Conservation (phyloP, 2,888 invertebrate species). For the Oscheius sp. region DNA sequence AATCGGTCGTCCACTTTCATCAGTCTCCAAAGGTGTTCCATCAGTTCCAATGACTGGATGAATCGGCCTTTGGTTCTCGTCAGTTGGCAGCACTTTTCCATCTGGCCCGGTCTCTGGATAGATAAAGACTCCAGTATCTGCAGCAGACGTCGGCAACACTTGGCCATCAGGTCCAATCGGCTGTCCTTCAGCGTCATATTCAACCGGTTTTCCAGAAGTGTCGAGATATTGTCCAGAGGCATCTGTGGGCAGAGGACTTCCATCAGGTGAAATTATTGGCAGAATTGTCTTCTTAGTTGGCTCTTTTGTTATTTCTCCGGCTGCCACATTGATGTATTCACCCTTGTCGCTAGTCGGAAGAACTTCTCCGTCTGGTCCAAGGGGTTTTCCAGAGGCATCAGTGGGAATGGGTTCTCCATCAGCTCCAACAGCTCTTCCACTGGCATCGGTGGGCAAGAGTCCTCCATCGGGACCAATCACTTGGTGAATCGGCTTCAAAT, state of each 20-base stretch:
- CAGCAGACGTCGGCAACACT: constrained; percentile 49
- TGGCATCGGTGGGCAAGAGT: constrained; percentile 49
- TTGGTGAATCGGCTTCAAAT: no score
- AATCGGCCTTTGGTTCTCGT: not conserved
- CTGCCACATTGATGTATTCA: constrained; percentile 56
- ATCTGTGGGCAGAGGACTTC: constrained; percentile 41
- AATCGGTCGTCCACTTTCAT: constrained; percentile 48
- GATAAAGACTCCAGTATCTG: constrained; percentile 45
- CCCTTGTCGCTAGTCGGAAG: constrained; percentile 61
- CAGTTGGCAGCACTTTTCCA: constrained; percentile 40
- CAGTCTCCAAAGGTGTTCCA: constrained; percentile 43
- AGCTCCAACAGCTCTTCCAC: constrained; percentile 61
- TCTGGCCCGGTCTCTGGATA: constrained; percentile 59
- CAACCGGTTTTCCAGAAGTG: constrained; percentile 52
- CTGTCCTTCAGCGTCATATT: no score
- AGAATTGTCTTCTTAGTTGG: constrained; percentile 26
- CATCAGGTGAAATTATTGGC: constrained; percentile 35
- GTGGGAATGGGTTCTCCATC: constrained; percentile 54
- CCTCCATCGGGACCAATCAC: no score
- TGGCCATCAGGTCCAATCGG: constrained; percentile 44
- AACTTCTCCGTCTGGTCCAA: constrained; percentile 52
- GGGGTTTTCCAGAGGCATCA: constrained; percentile 53
- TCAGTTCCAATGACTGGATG: constrained; percentile 41
- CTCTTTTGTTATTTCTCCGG: constrained; percentile 36
- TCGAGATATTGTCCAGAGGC: constrained; percentile 35